These are phyloP conservation scores for Ennomos quercinarius DNA, from an alignment of 2,888 invertebrate genomes.

Conservation along the genomic window DNA sequence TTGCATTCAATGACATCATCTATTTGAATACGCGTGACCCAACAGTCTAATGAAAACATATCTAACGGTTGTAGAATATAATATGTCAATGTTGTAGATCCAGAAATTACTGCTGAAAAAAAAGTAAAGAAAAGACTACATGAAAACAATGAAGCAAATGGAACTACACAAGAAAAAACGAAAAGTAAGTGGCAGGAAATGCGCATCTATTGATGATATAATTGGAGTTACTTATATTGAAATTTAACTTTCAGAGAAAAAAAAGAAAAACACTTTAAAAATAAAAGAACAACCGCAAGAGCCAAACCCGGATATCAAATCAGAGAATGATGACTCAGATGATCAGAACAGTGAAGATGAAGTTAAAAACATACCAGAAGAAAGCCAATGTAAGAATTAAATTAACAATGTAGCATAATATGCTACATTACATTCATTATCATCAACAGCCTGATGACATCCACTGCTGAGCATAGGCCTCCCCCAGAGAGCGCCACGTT, in stretches of 20 bases:
- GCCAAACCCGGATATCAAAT: conserved; percentile 54
- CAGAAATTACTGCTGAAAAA: conserved; percentile 23
- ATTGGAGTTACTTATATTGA: too few species aligned
- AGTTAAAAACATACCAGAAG: conserved; percentile 51
- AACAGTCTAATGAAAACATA: too few species aligned
- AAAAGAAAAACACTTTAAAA: conserved; percentile 54
- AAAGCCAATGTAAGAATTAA: conserved; percentile 61
- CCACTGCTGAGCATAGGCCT: too few species aligned
- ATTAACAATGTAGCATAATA: too few species aligned
- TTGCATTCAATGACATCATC: too few species aligned
- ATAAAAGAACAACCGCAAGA: conserved; percentile 48
- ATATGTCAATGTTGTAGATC: conserved; percentile 9
- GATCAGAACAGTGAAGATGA: conserved; percentile 52
- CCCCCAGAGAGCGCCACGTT: too few species aligned
- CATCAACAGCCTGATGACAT: too few species aligned
- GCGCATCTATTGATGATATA: too few species aligned
- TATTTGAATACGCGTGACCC: too few species aligned
- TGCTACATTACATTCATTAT: too few species aligned
- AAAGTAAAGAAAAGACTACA: conserved; percentile 60
- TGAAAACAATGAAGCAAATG: conserved; percentile 45
- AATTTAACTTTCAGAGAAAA: conserved; percentile 54
- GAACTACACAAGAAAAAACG: conserved; percentile 38
- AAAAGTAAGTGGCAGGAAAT: conserved; percentile 58
- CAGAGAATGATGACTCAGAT: conserved; percentile 44
- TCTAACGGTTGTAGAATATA: too few species aligned